Conservation (phyloP, 2,888 invertebrate species). For the Drosophila suboccidentalis region DNA sequence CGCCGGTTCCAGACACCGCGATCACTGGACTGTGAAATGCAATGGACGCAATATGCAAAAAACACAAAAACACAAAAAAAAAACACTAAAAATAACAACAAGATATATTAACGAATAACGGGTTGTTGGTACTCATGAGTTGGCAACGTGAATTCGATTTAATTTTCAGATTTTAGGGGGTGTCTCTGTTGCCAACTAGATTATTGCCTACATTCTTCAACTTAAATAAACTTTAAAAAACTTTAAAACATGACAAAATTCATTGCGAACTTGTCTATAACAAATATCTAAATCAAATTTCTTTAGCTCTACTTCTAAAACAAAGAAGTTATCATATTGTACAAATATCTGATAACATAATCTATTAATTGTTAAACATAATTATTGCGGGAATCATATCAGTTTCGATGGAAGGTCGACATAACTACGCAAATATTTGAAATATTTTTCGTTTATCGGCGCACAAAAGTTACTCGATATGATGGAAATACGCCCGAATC, state of each 20-base stretch:
- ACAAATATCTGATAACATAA: conserved; percentile 17
- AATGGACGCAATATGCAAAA: conserved; percentile 55
- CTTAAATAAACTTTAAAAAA: neutral
- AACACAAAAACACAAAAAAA: conserved; percentile 17
- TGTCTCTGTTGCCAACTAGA: neutral
- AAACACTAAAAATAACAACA: conserved; percentile 30
- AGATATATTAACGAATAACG: conserved; percentile 38
- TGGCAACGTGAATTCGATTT: conserved; percentile 68
- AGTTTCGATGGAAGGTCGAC: conserved; percentile 40
- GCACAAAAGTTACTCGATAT: conserved; percentile 3
- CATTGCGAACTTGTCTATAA: neutral
- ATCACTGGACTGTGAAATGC: conserved; percentile 81
- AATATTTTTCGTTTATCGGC: conserved; percentile 53
- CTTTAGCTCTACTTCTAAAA: neutral
- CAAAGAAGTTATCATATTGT: neutral
- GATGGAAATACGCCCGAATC: conserved; percentile 21
- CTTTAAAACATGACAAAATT: too few species aligned
- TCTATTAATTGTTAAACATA: conserved; percentile 15
- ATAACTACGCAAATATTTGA: conserved; percentile 50
- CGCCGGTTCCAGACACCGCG: conserved; percentile 71
- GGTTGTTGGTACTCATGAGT: conserved; percentile 37
- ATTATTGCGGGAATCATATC: conserved; percentile 13
- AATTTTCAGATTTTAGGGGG: conserved; percentile 15
- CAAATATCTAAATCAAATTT: neutral
- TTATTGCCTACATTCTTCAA: neutral